phyloP scores from a whole-genome alignment of 1,140 invertebrate species.

The Diabrotica undecimpunctata region DNA sequence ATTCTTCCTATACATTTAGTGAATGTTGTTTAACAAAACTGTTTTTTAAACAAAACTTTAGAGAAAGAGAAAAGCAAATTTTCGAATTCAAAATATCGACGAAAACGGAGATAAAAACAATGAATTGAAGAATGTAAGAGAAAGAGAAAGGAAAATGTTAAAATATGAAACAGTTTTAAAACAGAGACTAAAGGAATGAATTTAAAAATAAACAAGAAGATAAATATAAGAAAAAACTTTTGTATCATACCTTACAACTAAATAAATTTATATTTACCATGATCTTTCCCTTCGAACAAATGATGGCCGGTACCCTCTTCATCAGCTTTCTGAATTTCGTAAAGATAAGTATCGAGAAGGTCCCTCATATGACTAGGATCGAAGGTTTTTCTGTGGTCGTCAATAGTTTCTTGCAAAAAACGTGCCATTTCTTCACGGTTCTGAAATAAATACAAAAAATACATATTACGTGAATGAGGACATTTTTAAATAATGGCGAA shows the following conservation, averaged over 20 bases:
- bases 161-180: too few relatives aligned
- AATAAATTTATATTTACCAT: conserved; percentile 55
- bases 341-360: conserved; percentile 80
- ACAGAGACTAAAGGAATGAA: too few relatives aligned
- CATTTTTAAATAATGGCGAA: not conserved
- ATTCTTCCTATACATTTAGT: too few relatives aligned
- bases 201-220: too few relatives aligned
- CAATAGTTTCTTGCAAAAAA: conserved; percentile 79
- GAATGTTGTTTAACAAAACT: too few relatives aligned
- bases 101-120: not conserved
- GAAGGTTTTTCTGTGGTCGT: conserved; percentile 72
- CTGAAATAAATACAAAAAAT: conserved; percentile 38
- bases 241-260: not conserved
- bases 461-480: too few relatives aligned
- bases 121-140: not conserved
- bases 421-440: conserved; percentile 79
- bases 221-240: too few relatives aligned
- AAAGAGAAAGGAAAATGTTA: not conserved
- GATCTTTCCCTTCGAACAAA: conserved; percentile 76
- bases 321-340: conserved; percentile 79
- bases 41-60: too few relatives aligned
- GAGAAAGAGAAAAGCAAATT: too few relatives aligned
- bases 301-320: conserved; percentile 64
- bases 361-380: conserved; percentile 75
- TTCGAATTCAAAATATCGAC: too few relatives aligned